These are phyloP conservation scores for Spicauda simplicius DNA, from an alignment of 2,888 invertebrate genomes.

Conservation along the genomic window DNA sequence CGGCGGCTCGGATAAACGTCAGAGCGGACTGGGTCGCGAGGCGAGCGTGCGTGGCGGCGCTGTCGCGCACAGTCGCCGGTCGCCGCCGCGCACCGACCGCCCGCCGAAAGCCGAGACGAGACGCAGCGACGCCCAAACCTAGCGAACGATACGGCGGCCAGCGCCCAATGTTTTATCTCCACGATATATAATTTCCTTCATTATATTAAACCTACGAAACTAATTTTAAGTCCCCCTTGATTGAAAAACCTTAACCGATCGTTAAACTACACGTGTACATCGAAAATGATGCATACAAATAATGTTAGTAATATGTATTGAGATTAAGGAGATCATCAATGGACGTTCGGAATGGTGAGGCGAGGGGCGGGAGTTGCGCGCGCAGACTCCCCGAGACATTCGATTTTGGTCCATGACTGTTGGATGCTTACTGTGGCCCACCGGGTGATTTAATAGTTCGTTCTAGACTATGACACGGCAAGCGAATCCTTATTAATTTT, in stretches of 20 bases:
- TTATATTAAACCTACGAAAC: constrained; percentile 3
- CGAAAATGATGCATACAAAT: constrained; percentile 53
- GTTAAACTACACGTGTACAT: constrained; percentile 4
- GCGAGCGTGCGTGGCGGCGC: constrained; percentile 75
- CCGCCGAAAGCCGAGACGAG: constrained; percentile 81
- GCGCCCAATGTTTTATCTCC: constrained; percentile 54
- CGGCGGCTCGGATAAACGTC: constrained; percentile 78
- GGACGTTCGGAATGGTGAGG: constrained; percentile 73
- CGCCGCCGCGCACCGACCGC: constrained; percentile 78
- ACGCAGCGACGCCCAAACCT: constrained; percentile 84
- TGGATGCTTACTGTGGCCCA: constrained; percentile 80
- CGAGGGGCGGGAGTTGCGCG: constrained; percentile 71
- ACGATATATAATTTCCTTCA: constrained; percentile 8
- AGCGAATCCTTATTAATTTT: constrained; percentile 58
- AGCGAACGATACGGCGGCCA: constrained; percentile 70
- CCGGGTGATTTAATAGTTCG: constrained; percentile 81
- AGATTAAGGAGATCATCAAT: constrained; percentile 82
- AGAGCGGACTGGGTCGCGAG: constrained; percentile 81
- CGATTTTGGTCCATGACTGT: constrained; percentile 86
- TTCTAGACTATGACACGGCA: constrained; percentile 68
- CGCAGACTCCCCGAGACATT: constrained; percentile 80
- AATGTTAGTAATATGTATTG: constrained; percentile 68
- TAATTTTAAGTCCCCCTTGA: background rate
- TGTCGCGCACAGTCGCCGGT: constrained; percentile 71
- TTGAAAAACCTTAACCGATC: constrained; percentile 8